Evolutionary conservation across 2,113 vertebrate species (phyloP), one percentile per base, ranked within the genome.

Genomic region (Aegotheles bennettii): DNA sequence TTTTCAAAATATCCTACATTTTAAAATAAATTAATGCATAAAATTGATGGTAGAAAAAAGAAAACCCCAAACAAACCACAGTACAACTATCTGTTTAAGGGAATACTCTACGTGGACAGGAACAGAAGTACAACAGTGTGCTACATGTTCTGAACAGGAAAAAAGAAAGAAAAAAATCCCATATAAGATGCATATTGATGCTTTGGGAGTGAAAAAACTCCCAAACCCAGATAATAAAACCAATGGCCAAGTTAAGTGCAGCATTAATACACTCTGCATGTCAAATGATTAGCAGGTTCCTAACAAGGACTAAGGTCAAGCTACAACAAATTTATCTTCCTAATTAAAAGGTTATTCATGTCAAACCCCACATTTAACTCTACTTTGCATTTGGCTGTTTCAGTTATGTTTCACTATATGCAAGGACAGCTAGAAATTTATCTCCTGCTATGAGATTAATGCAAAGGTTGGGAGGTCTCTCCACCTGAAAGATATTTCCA

Each of bases 21-120:
- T 97, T 96, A 35, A 95, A 99, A 99, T 98, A 99, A 99, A 98
- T 98, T 98, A 99, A 98, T 98, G 98, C 97, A 97, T 93, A 97
- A 97, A 95, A 97, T 92, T 94, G 97, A 95, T 96, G 97, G 97
- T 98, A 98, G 98, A 98, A 98, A 97, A 93, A 97, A 95, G 93
- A 97, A 89, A 94, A 87, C 50, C 90, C 76, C 25, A 84, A 97
- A 63, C 87, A 93, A 95, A 95, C 43, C 88, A 89, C 65, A 91
- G 94, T 94, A 78, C 54, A 96, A 95, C 74, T 63, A 94, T 97
- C 97, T 96, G 98, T 97, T 98, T 98, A 98, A 98, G 97, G 98
- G 97, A 98, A 90, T 95, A 97, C 96, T 94, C 96, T 97, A 98
- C 96, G 31, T 86, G 56, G 96, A 98, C 63, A 8, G 95, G 95